Evolutionary conservation across 1,140 invertebrate species (phyloP).

Genomic region (Drosophila jambulina): DNA sequence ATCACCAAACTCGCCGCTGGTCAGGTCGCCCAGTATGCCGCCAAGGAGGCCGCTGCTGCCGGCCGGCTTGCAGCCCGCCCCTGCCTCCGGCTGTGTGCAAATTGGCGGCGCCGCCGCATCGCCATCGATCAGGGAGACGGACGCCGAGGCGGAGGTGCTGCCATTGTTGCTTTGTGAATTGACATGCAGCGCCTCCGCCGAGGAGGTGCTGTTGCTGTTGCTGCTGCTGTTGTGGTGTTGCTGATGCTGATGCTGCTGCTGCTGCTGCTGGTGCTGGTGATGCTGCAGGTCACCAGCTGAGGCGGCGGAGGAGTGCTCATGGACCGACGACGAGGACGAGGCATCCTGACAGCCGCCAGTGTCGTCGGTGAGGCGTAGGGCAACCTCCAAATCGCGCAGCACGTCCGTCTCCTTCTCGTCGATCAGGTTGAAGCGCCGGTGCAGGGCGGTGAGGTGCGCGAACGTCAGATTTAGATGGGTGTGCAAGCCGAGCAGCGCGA

Average conservation of each 20-base stretch:
- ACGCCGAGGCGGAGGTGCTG: slow-evolving; percentile 50
- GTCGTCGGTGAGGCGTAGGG: slow-evolving; percentile 88
- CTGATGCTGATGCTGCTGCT: slow-evolving; percentile 42
- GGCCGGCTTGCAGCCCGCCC: slow-evolving; percentile 58
- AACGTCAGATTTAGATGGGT: slow-evolving; percentile 98
- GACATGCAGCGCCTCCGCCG: slow-evolving; percentile 66
- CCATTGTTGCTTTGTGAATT: slow-evolving; percentile 71
- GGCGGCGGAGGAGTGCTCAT: slow-evolving; percentile 26
- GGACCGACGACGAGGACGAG: slow-evolving; percentile 28
- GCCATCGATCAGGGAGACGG: slow-evolving; percentile 73
- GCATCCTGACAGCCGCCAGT: slow-evolving; percentile 37
- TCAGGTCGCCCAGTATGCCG: slow-evolving; percentile 79
- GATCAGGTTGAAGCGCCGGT: slow-evolving; percentile 95
- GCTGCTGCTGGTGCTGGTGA: slow-evolving; percentile 21
- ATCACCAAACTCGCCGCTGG: slow-evolving; percentile 83
- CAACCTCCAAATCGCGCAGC: slow-evolving; percentile 93
- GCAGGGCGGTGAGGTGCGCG: slow-evolving; percentile 96
- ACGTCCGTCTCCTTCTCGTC: slow-evolving; percentile 98
- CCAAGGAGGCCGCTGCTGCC: slow-evolving; percentile 77
- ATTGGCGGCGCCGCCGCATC: slow-evolving; percentile 77
- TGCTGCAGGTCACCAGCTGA: slow-evolving; percentile 13
- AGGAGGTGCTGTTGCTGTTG: slow-evolving; percentile 62
- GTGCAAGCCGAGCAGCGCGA: slow-evolving; percentile 96
- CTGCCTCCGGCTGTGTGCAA: slow-evolving; percentile 82
- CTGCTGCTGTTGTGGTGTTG: slow-evolving; percentile 52